A percentile compares a stretch with the other conserved stretches of the same genome.
Evolutionary conservation across 1,140 invertebrate genomes (phyloP).

Genomic region (Nomia melanderi): DNA sequence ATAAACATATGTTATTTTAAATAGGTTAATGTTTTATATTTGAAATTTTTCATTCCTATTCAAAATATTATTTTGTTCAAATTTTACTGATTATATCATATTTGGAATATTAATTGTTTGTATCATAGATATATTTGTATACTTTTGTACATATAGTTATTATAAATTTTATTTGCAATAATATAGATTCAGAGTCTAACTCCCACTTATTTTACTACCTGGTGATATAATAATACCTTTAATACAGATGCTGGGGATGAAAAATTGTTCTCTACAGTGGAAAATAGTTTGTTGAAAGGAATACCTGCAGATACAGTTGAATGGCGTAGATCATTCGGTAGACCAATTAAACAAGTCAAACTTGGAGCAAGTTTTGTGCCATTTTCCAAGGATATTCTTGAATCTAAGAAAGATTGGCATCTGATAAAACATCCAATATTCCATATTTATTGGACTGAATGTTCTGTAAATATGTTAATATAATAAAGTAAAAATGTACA

Average conservation of each 20-base stretch:
- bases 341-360: slow-evolving; percentile 90
- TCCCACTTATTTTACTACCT: slow-evolving; percentile 44
- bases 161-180: no score
- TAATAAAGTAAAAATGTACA: slow-evolving; percentile 1
- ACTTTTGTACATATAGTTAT: no score
- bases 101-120: background rate
- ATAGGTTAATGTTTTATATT: slow-evolving; percentile 30
- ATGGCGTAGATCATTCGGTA: slow-evolving; percentile 92
- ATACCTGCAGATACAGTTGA: slow-evolving; percentile 93
- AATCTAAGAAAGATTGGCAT: slow-evolving; percentile 87
- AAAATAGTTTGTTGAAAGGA: slow-evolving; percentile 87
- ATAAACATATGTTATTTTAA: slow-evolving; percentile 55
- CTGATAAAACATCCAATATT: slow-evolving; percentile 93
- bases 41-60: background rate
- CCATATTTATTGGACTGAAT: slow-evolving; percentile 97
- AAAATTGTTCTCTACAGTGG: slow-evolving; percentile 91
- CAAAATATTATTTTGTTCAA: background rate
- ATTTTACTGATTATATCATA: background rate
- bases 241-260: slow-evolving; percentile 92
- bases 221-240: slow-evolving; percentile 18
- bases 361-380: slow-evolving; percentile 92
- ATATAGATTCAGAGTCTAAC: no score
- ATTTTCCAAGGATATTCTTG: slow-evolving; percentile 87
- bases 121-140: background rate
- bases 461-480: slow-evolving; percentile 85